phyloP scores from a whole-genome alignment of 1,140 invertebrate species.

The Dendroctonus valens region DNA sequence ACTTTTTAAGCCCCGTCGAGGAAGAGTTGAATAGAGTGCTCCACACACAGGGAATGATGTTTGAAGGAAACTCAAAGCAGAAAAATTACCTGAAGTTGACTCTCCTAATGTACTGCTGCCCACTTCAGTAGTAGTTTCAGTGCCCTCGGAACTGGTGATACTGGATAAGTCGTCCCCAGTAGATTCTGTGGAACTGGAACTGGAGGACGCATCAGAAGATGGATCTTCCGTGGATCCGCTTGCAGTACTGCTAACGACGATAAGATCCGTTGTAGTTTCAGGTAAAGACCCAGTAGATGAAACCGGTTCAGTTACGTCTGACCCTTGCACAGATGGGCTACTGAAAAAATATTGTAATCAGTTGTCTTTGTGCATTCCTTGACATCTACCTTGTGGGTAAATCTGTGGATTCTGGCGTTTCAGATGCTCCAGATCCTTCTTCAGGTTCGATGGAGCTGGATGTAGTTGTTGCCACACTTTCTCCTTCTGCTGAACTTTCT shows the following conservation, averaged over 20 bases:
- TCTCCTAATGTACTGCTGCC: background rate
- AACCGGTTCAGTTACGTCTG: too few relatives aligned
- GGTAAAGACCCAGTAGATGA: background rate
- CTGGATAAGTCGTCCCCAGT: background rate
- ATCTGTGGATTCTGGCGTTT: slow-evolving; percentile 2
- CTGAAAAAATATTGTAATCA: too few relatives aligned
- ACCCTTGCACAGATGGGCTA: too few relatives aligned
- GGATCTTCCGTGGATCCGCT: background rate
- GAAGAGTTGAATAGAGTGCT: too few relatives aligned
- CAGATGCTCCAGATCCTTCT: slow-evolving; percentile 28
- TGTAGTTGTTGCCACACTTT: slow-evolving; percentile 11
- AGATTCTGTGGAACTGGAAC: slow-evolving; percentile 13
- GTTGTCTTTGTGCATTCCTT: background rate
- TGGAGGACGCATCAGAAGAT: slow-evolving; percentile 7
- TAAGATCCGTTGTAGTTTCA: background rate
- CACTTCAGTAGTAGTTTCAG: slow-evolving; percentile 1
- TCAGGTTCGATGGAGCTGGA: slow-evolving; percentile 21
- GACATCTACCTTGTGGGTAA: slow-evolving; percentile 15
- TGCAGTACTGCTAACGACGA: too few relatives aligned
- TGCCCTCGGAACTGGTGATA: background rate
- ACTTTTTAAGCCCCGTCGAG: too few relatives aligned
- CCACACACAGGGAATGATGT: too few relatives aligned
- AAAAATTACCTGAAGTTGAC: slow-evolving; percentile 16
- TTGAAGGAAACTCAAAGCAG: background rate
- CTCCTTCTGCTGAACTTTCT: slow-evolving; percentile 43